Evolutionary conservation across 2,113 vertebrate species (phyloP).

Genomic region (Daubentonia madagascariensis): DNA sequence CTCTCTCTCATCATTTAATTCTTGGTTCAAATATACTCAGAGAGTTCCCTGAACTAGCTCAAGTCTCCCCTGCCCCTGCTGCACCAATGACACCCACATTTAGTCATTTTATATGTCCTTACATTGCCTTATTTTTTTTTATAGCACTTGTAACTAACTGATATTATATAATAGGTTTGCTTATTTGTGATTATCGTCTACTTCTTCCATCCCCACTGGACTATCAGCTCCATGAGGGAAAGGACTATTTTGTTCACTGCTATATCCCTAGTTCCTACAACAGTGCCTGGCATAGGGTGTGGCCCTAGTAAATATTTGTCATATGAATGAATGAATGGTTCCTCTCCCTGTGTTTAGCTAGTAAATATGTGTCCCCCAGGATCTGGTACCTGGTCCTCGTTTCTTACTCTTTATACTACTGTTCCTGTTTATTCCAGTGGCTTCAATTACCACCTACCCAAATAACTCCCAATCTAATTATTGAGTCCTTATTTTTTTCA

Average conservation of each 20-base stretch:
- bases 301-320: neutral
- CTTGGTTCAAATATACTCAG: slow-evolving; percentile 26
- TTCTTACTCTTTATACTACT: neutral
- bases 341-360: neutral
- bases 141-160: neutral
- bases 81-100: neutral
- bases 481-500: neutral
- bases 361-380: neutral
- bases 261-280: neutral
- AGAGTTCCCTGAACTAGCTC: neutral
- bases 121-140: slow-evolving; percentile 1
- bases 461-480: slow-evolving; percentile 29
- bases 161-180: neutral
- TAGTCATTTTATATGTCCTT: neutral
- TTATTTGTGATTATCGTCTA: slow-evolving; percentile 38
- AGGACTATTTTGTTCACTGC: neutral
- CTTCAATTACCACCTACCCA: neutral
- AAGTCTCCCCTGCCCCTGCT: neutral
- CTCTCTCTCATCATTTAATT: slow-evolving; percentile 31
- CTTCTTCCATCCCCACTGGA: neutral
- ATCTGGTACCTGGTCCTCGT: neutral
- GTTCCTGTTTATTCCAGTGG: neutral
- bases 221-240: neutral
- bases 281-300: neutral
- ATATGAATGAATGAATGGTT: neutral